Base-by-base conservation (phyloP, 2,888 invertebrate species). In the Drosophila niveifrons region DNA sequence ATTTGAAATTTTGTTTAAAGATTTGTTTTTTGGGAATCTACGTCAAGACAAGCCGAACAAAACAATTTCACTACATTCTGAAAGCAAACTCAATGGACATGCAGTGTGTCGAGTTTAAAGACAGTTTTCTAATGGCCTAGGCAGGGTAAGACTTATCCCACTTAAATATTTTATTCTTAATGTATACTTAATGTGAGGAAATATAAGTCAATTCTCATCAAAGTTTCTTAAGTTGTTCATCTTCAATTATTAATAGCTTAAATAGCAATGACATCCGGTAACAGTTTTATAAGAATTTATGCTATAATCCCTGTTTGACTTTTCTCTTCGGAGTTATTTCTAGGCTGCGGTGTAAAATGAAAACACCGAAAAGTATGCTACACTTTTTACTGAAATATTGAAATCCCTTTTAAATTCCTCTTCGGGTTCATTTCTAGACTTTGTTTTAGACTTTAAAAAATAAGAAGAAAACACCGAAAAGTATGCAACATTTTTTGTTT, bases 21-120 rank as follows among this genome's bases (percentile, higher is more conserved):
- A 31, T 56, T 47, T 41, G 46, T 28, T 48, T 59, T 50, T 17
- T 11, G 29, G 8, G 3, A 10, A 59, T 74, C 10, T 51, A 36
- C 53, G 11, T 72, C 69, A 52, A 85, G 52, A 72, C 50, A 23
- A 51, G 58, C 80, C 87, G 23, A 79, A 87, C 48, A 29, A 39
- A 39, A 2, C 39, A 39, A 39, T 7, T 2, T 17, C 17, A 1
- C 47, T 7, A 62, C 9, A 34, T 23, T 50, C 18, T 46, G 44
- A 59, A 15, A 9, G n/a, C 8, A 36, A 64, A 18, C 28, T 9
- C 28, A 43, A 48, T 34, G 39, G 18, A 13, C 10, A 18, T 34
- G 11, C 4, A 13, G 9, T 28, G 10, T 2, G 15, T 0, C 8
- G 2, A 15, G 15, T 17, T 36, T 46, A n/a, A 8, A 10, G 46